Percentiles rank a stretch among this genome's conserved stretches.
Evolutionary conservation across 2,888 invertebrate species (phyloP).

Genomic region (Lycophotia porphyrea): DNA sequence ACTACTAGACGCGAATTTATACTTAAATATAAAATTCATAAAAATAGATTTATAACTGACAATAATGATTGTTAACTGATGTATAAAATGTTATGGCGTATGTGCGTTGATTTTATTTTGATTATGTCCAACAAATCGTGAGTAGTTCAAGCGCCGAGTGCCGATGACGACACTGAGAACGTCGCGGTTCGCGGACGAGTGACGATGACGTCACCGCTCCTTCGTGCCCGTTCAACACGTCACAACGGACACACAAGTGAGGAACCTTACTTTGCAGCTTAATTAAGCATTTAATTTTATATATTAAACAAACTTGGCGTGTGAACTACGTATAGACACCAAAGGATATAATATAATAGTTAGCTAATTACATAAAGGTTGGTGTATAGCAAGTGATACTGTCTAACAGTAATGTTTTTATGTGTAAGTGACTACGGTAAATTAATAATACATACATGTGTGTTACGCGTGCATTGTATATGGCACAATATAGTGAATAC

Average conservation of each 20-base stretch:
- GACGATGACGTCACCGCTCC: conserved; percentile 30
- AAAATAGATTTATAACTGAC: conserved; percentile 90
- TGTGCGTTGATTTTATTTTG: conserved; percentile 84
- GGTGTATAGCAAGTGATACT: conserved; percentile 88
- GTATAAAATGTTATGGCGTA: conserved; percentile 89
- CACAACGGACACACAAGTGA: conserved; percentile 37
- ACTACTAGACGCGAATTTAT: conserved; percentile 90
- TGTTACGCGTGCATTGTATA: conserved; percentile 89
- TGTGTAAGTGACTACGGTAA: conserved; percentile 83
- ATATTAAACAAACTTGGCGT: conserved; percentile 77
- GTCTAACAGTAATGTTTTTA: conserved; percentile 88
- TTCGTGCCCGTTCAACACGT: conserved; percentile 29
- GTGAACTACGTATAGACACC: conserved; percentile 86
- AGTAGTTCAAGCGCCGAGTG: conserved; percentile 83
- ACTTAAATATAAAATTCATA: conserved; percentile 88
- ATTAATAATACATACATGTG: conserved; percentile 78
- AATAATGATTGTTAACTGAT: conserved; percentile 91
- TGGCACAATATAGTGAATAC: conserved; percentile 87
- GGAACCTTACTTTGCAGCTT: conserved; percentile 64
- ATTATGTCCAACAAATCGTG: conserved; percentile 80
- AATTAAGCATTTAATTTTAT: conserved; percentile 56
- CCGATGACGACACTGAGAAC: conserved; percentile 35
- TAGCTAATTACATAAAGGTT: conserved; percentile 83
- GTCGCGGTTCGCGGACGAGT: not conserved
- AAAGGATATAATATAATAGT: conserved; percentile 80